Evolutionary conservation across 2,888 invertebrate species (phyloP).

Genomic region (Mylabris sibirica): DNA sequence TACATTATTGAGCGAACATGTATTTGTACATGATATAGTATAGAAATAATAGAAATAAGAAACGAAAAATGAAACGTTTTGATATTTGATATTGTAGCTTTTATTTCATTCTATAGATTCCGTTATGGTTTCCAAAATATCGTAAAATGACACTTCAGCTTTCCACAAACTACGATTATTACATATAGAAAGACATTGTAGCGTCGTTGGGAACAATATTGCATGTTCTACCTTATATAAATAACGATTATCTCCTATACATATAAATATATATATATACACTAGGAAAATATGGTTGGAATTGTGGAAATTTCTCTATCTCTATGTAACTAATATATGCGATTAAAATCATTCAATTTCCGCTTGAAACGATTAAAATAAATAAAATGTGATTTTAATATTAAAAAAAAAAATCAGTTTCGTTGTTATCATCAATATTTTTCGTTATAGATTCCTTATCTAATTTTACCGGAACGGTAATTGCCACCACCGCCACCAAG

Average conservation of each 20-base stretch:
- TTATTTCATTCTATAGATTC: not conserved
- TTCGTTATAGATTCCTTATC: constrained; percentile 48
- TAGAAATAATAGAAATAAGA: not conserved
- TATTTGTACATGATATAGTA: not conserved
- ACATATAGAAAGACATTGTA: constrained; percentile 58
- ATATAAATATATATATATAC: constrained; percentile 28
- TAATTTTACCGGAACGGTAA: constrained; percentile 58
- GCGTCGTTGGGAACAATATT: constrained; percentile 49
- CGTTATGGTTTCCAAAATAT: constrained; percentile 7
- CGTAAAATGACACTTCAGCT: constrained; percentile 23
- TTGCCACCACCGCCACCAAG: constrained; percentile 42
- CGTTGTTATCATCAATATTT: not conserved
- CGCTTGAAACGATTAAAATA: not conserved
- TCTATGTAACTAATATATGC: not conserved
- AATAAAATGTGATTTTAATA: not conserved
- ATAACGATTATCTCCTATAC: constrained; percentile 25
- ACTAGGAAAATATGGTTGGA: constrained; percentile 19
- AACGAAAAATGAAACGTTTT: not conserved
- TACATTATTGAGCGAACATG: not conserved
- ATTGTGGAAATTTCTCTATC: not conserved
- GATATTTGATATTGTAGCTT: not conserved
- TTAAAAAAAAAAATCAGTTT: not conserved
- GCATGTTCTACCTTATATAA: constrained; percentile 33
- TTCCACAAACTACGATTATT: constrained; percentile 39
- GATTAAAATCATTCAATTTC: not conserved